Percentiles rank a stretch among this genome's conserved stretches.
Evolutionary conservation across 1,140 invertebrate species (phyloP).

Genomic region (Cotesia vestalis): DNA sequence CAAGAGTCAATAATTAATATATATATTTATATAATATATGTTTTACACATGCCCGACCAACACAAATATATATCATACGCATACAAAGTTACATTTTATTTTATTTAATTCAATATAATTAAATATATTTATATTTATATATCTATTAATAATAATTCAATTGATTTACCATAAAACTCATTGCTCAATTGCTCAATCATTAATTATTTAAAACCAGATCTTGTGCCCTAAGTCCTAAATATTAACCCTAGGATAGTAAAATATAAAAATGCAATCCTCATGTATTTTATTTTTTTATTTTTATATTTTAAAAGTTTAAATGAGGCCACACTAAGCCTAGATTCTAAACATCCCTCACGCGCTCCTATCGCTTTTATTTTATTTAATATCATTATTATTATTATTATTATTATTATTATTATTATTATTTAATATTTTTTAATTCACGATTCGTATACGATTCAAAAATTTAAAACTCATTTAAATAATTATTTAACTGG

Average conservation of each 20-base stretch:
- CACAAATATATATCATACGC: constrained; percentile 30
- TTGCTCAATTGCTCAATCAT: neutral
- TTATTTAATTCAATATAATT: too few species aligned
- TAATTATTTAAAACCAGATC: neutral
- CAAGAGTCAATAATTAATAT: neutral
- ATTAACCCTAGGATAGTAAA: constrained; percentile 46
- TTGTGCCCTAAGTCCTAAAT: constrained; percentile 9
- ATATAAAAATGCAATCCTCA: constrained; percentile 49
- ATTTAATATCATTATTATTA: neutral
- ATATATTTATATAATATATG: constrained; percentile 26
- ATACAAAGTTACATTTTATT: constrained; percentile 9
- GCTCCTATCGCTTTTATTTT: constrained; percentile 6
- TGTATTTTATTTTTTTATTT: too few species aligned
- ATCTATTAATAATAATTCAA: constrained; percentile 12
- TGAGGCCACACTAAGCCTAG: constrained; percentile 19
- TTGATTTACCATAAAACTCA: neutral
- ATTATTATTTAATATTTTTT: neutral
- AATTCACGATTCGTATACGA: too few species aligned
- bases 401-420: neutral
- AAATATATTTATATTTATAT: constrained; percentile 26
- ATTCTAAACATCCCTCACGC: constrained; percentile 15
- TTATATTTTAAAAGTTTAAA: constrained; percentile 26
- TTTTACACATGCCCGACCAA: constrained; percentile 31
- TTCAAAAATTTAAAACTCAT: too few species aligned
- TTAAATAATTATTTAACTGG: too few species aligned